Base-by-base conservation (phyloP, 2,113 vertebrate species). In the Zingel zingel region DNA sequence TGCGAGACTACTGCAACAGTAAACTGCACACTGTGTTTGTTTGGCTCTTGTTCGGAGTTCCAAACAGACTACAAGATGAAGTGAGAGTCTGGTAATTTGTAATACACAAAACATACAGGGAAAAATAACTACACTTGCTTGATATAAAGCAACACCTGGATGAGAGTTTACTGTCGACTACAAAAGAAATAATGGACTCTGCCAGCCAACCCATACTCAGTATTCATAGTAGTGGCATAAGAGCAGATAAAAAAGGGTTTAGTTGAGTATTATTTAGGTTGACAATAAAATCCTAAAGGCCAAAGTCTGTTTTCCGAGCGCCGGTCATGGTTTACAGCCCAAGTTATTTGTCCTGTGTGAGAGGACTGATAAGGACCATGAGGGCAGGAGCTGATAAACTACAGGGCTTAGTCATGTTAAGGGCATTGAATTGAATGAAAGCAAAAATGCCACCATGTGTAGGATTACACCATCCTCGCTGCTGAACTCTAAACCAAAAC, bases 281-380 rank as follows among this genome's bases (percentile, higher is more conserved):
- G n/a, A 43, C 15, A 43, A 54, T 25, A 63, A 12, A 53, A 54
- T 43, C 33, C 15, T 18, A 39, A 63, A 63, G 13, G 43, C 11
- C 18, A 36, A 36, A 23, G 7, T 15, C 13, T 12, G 58, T 53
- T 33, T 50, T 19, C 36, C 1, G 36, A 39, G 36, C 1, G 1
- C 8, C 1, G 36, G 5, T 36, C 33, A 36, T 39, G 36, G 36
- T 39, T 39, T 39, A 39, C 36, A 39, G 36, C 36, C 36, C 36
- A 39, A 8, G 36, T 39, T 82, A 79, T 82, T 64, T 81, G 74
- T 76, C 74, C 62, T 51, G 27, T 68, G 79, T 85, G 45, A 74
- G 65, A 14, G n/a, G 43, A 47, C 21, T 58, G 69, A 76, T 65
- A 63, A 73, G 81, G 25, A 75, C 59, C 33, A 63, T 12, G 50